A percentile compares a stretch with the other conserved stretches of the same genome.
Evolutionary conservation across 2,113 vertebrate species (phyloP).

Genomic region (Cottus gobio): DNA sequence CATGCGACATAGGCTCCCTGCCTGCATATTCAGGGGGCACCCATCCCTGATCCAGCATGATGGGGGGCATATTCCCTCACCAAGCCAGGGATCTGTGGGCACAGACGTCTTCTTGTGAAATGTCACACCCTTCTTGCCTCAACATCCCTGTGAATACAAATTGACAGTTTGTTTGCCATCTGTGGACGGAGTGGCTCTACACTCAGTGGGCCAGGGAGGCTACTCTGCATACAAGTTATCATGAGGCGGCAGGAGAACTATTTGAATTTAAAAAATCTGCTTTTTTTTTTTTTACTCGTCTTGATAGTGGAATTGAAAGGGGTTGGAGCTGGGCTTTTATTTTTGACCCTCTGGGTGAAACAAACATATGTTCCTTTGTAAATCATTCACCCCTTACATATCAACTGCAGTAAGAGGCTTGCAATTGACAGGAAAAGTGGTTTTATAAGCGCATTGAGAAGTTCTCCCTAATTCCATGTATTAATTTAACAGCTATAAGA

Average conservation of each 20-base stretch:
- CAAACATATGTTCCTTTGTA: constrained; percentile 2
- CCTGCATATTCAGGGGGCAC: constrained; percentile 10
- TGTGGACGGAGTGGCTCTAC: constrained; percentile 61
- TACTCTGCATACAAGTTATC: constrained; percentile 37
- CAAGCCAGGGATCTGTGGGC: constrained; percentile 66
- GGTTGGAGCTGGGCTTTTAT: background rate
- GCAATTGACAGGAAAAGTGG: constrained; percentile 1
- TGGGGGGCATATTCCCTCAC: constrained; percentile 48
- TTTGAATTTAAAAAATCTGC: background rate
- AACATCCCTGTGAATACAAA: constrained; percentile 75
- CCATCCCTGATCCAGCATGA: constrained; percentile 40
- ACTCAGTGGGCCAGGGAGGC: constrained; percentile 39
- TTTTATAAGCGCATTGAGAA: constrained; percentile 17
- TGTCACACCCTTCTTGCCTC: constrained; percentile 79
- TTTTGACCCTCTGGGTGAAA: background rate
- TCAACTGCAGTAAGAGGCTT: constrained; percentile 3
- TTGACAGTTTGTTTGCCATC: constrained; percentile 82
- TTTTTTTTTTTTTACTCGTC: background rate
- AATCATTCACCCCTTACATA: constrained; percentile 23
- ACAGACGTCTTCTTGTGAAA: constrained; percentile 80
- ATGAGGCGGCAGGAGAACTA: background rate
- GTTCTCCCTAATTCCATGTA: constrained; percentile 22
- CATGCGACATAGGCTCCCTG: constrained; percentile 28
- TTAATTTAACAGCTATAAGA: constrained; percentile 38
- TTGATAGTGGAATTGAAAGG: background rate